phyloP scores from a whole-genome alignment of 2,113 vertebrate genomes.

The Blennius ocellaris region DNA sequence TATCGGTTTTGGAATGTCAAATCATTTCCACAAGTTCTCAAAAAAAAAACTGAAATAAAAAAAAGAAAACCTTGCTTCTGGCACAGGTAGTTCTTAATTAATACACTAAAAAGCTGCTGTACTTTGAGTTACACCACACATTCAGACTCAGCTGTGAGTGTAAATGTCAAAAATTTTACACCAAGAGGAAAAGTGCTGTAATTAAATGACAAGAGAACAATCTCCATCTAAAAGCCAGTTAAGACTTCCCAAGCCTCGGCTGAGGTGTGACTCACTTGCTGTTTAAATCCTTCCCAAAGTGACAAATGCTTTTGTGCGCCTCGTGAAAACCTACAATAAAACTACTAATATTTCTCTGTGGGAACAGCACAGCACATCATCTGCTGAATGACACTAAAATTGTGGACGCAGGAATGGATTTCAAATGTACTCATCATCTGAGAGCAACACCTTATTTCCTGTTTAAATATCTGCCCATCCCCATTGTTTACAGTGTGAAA shows the following conservation, averaged over 20 bases:
- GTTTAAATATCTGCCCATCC: slow-evolving; percentile 6
- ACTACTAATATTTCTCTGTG: background rate
- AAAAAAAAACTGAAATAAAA: too few relatives aligned
- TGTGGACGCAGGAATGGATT: background rate
- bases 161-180: background rate
- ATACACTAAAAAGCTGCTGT: too few relatives aligned
- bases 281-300: background rate
- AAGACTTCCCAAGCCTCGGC: background rate
- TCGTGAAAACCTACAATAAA: slow-evolving; percentile 5
- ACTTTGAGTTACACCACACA: too few relatives aligned
- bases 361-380: background rate
- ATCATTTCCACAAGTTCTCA: too few relatives aligned
- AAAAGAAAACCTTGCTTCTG: too few relatives aligned
- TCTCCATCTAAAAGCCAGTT: slow-evolving; percentile 3
- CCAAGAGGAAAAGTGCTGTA: background rate
- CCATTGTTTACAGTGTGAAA: slow-evolving; percentile 24
- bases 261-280: slow-evolving; percentile 8
- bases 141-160: too few relatives aligned
- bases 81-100: too few relatives aligned
- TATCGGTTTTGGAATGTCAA: too few relatives aligned
- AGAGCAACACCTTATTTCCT: background rate
- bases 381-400: slow-evolving; percentile 1
- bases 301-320: slow-evolving; percentile 17
- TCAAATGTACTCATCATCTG: slow-evolving; percentile 1
- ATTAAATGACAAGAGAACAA: slow-evolving; percentile 8